Evolutionary conservation across 2,888 invertebrate genomes (phyloP), one percentile per base, ranked within the genome.

Genomic region (Drosophila borealis): DNA sequence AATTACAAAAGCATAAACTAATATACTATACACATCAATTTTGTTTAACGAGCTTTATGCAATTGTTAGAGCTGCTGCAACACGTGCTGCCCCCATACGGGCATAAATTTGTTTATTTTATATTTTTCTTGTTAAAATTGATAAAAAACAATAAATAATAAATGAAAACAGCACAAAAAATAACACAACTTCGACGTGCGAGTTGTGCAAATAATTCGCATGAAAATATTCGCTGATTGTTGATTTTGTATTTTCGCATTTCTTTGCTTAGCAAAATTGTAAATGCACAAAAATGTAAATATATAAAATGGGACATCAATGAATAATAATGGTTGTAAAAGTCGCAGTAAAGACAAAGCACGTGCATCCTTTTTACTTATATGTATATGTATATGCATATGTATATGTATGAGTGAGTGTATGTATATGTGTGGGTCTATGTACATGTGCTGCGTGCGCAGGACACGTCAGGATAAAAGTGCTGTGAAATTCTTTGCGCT

Each of bases 391-490:
- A 21, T 56, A 11, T 45, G 11, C n/a, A n/a, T 50, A 21, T 54
- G 36, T 44, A 41, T 45, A 50, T 49, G 46, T 46, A 17, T 41
- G 13, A 41, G 42, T 62, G 44, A 56, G 14, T 49, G 42, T 64
- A 54, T 70, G 62, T 60, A 56, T 13, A 1, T 13, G 13, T 36
- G 36, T 36, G 36, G 3, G 10, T 37, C 21, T 21, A 3, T 36
- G 36, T 61, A 63, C 61, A 53, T 78, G 65, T 61, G 54, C 67
- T 64, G 63, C 72, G 67, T 80, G 88, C 87, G 88, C 87, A 83
- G 89, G 89, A 88, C 89, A 83, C 88, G 82, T 88, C 88, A 83
- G 71, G 67, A 69, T 53, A 81, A 68, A 68, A 69, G 68, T 74
- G 59, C 65, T 42, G 53, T 64, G 57, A 45, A 55, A 36, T 54